A percentile compares a stretch with the other conserved stretches of the same genome.
Evolutionary conservation across 2,888 invertebrate species (phyloP).

Genomic region (Ophion costatus): DNA sequence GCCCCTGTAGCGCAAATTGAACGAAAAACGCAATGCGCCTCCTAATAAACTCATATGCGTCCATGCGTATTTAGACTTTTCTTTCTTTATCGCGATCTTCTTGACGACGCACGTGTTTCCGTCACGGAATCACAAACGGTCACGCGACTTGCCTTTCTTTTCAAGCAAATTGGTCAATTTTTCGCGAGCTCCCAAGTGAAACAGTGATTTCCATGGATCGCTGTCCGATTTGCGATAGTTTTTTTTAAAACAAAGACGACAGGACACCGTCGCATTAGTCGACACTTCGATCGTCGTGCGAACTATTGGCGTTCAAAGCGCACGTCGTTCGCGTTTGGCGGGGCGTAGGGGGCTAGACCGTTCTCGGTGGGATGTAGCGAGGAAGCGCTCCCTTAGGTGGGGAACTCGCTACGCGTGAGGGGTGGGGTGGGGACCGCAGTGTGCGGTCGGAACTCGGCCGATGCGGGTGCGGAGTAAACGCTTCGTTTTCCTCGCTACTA

Average conservation of each 20-base stretch:
- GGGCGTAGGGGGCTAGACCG: conserved; percentile 23
- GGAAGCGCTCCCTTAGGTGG: conserved; percentile 58
- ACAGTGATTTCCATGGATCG: no score
- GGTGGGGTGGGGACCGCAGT: conserved; percentile 77
- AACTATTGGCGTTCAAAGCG: conserved; percentile 11
- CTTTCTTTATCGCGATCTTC: no score
- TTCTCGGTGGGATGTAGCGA: conserved; percentile 28
- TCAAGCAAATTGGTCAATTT: no score
- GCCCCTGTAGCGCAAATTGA: no score
- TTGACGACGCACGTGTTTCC: conserved; percentile 8
- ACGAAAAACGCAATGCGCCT: no score
- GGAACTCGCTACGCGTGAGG: conserved; percentile 61
- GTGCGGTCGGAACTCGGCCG: conserved; percentile 79
- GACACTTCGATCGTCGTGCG: conserved; percentile 49
- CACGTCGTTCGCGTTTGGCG: neutral
- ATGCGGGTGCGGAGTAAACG: conserved; percentile 71
- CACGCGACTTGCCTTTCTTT: neutral
- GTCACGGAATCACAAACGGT: neutral
- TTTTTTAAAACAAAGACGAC: neutral
- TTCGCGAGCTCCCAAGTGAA: no score
- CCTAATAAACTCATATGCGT: no score
- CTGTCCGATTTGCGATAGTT: no score
- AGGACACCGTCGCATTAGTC: neutral
- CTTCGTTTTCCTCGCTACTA: conserved; percentile 63
- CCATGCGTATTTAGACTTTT: no score